phyloP scores from a whole-genome alignment of 2,888 invertebrate genomes.

The Carabus problematicus region DNA sequence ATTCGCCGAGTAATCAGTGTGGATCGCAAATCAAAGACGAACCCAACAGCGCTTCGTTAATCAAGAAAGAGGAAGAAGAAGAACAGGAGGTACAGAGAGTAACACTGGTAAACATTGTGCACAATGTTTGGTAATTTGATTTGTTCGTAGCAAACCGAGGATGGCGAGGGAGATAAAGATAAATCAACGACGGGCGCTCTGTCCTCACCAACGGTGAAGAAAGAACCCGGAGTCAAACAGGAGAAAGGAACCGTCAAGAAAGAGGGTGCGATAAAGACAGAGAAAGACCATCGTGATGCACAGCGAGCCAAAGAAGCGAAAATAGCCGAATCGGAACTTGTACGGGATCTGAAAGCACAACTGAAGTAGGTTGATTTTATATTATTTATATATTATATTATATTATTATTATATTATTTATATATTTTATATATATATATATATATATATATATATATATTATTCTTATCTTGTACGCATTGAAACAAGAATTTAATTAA shows the following conservation, averaged over 20 bases:
- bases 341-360: slow-evolving; percentile 89
- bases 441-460: too few relatives aligned
- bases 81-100: slow-evolving; percentile 53
- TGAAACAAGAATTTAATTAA: too few relatives aligned
- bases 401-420: slow-evolving; percentile 17
- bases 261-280: slow-evolving; percentile 67
- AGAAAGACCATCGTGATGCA: slow-evolving; percentile 69
- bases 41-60: slow-evolving; percentile 47
- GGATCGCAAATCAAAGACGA: slow-evolving; percentile 58
- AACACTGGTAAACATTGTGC: neutral
- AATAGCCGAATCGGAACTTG: slow-evolving; percentile 75
- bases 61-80: slow-evolving; percentile 61
- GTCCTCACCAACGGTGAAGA: slow-evolving; percentile 63
- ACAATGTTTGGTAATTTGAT: neutral
- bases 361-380: slow-evolving; percentile 74
- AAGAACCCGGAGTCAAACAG: slow-evolving; percentile 63
- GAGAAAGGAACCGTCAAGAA: slow-evolving; percentile 67
- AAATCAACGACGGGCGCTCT: slow-evolving; percentile 55
- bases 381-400: neutral
- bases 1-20: slow-evolving; percentile 54
- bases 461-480: too few relatives aligned
- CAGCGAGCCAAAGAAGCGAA: slow-evolving; percentile 70
- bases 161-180: slow-evolving; percentile 59
- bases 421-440: too few relatives aligned
- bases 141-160: slow-evolving; percentile 54